Conservation (phyloP, 2,888 invertebrate genomes). For the Pristionchus mayeri region DNA sequence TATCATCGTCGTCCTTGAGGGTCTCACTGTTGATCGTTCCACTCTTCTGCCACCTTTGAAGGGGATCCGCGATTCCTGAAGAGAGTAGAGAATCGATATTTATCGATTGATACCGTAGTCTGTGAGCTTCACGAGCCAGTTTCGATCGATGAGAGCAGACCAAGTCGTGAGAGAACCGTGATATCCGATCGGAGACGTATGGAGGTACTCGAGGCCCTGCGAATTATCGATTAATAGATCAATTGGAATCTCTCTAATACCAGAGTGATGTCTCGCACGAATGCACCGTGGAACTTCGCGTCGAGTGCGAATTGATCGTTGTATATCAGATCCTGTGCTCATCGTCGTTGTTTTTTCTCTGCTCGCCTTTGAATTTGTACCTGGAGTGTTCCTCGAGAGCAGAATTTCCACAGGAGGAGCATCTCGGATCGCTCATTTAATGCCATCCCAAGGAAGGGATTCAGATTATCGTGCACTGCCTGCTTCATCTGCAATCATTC, state of each 20-base stretch:
- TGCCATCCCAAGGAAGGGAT: slow-evolving; percentile 89
- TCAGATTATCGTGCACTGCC: slow-evolving; percentile 93
- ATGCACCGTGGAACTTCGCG: slow-evolving; percentile 62
- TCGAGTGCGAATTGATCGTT: slow-evolving; percentile 62
- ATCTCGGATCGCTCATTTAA: slow-evolving; percentile 64
- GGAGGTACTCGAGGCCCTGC: slow-evolving; percentile 65
- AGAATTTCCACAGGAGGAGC: slow-evolving; percentile 64
- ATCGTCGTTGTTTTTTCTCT: too few species aligned
- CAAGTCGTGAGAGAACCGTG: slow-evolving; percentile 63
- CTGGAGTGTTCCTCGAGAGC: slow-evolving; percentile 55
- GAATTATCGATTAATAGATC: neutral
- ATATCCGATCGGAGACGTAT: slow-evolving; percentile 59
- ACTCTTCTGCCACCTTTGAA: slow-evolving; percentile 62
- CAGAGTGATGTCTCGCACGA: slow-evolving; percentile 63
- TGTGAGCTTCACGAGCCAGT: slow-evolving; percentile 58
- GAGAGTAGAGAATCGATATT: neutral
- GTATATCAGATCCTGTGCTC: slow-evolving; percentile 65
- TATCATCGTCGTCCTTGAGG: slow-evolving; percentile 61
- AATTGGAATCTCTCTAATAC: slow-evolving; percentile 49
- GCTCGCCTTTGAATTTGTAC: too few species aligned
- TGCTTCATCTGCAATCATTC: slow-evolving; percentile 85
- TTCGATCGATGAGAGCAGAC: slow-evolving; percentile 61
- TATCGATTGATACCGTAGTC: slow-evolving; percentile 59
- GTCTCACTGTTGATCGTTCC: slow-evolving; percentile 58
- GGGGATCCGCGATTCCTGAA: slow-evolving; percentile 56